Evolutionary conservation across 2,888 invertebrate species (phyloP).

Genomic region (Biston stratarius): DNA sequence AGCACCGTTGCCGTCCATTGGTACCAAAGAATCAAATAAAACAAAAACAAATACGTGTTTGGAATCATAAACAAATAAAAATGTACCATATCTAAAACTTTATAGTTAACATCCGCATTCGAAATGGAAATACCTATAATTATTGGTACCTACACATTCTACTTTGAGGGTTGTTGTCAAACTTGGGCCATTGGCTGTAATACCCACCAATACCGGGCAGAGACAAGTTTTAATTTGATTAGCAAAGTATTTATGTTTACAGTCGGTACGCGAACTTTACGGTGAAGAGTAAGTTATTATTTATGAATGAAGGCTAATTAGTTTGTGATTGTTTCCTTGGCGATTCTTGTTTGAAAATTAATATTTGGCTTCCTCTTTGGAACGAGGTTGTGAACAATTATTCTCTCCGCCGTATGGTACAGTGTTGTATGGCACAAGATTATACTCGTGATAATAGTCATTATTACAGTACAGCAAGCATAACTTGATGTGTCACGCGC

Average conservation of each 20-base stretch:
- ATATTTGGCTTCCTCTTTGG: background rate
- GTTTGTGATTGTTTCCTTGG: conserved; percentile 23
- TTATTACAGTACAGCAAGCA: too few relatives aligned
- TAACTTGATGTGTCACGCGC: too few relatives aligned
- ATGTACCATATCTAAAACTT: too few relatives aligned
- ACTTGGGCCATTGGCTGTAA: conserved; percentile 36
- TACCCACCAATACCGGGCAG: conserved; percentile 32
- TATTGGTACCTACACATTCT: conserved; percentile 29
- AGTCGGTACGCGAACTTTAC: conserved; percentile 19
- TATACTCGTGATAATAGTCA: too few relatives aligned
- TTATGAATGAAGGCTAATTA: conserved; percentile 26
- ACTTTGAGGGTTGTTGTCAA: conserved; percentile 26
- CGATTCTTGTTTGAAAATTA: conserved; percentile 14
- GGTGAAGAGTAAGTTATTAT: conserved; percentile 19
- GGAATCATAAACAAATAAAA: too few relatives aligned
- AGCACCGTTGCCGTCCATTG: too few relatives aligned
- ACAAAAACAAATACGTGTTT: too few relatives aligned
- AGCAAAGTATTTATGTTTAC: conserved; percentile 32
- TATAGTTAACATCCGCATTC: too few relatives aligned
- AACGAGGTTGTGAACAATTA: background rate
- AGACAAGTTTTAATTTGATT: conserved; percentile 42
- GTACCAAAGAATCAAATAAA: too few relatives aligned
- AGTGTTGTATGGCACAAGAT: background rate
- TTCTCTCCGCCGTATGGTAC: background rate
- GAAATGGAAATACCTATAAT: background rate